These are phyloP conservation scores for Boleophthalmus pectinirostris DNA, from an alignment of 2,113 vertebrate genomes.

Conservation along the genomic window DNA sequence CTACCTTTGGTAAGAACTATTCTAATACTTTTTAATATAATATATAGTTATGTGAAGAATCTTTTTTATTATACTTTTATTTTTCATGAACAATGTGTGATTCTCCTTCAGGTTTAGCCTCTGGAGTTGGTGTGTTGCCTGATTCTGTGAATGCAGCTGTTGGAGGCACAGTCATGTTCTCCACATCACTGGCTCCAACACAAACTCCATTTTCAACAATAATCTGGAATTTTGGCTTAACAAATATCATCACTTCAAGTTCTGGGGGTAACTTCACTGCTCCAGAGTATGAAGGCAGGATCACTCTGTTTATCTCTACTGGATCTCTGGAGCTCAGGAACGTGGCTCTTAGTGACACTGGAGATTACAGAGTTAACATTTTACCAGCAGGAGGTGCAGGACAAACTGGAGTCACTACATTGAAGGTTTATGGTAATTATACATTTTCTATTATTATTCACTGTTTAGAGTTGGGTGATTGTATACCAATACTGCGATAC, in stretches of 20 bases:
- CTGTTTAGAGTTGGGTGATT: no score
- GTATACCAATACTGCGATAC: no score
- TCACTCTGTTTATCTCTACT: slow-evolving; percentile 10
- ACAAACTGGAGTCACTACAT: accelerated
- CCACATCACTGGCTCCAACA: slow-evolving; percentile 10
- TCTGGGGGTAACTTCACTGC: accelerated
- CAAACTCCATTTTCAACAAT: accelerated
- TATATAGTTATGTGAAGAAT: no score
- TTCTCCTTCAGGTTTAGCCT: no score
- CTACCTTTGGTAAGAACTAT: no score
- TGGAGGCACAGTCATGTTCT: slow-evolving; percentile 34
- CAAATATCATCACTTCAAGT: not conserved
- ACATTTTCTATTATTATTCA: no score
- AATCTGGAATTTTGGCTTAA: accelerated
- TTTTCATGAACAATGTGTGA: no score
- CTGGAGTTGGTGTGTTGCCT: no score
- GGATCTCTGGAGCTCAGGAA: slow-evolving; percentile 57
- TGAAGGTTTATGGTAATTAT: slow-evolving; percentile 2
- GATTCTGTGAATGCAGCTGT: slow-evolving; percentile 13
- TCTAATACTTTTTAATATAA: no score
- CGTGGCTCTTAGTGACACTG: slow-evolving; percentile 38
- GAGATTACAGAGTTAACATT: not conserved
- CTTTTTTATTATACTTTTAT: no score
- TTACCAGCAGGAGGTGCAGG: accelerated
- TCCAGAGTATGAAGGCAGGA: slow-evolving; percentile 17